Conservation (phyloP, 2,113 vertebrate genomes). For the Oreochromis spilurus region DNA sequence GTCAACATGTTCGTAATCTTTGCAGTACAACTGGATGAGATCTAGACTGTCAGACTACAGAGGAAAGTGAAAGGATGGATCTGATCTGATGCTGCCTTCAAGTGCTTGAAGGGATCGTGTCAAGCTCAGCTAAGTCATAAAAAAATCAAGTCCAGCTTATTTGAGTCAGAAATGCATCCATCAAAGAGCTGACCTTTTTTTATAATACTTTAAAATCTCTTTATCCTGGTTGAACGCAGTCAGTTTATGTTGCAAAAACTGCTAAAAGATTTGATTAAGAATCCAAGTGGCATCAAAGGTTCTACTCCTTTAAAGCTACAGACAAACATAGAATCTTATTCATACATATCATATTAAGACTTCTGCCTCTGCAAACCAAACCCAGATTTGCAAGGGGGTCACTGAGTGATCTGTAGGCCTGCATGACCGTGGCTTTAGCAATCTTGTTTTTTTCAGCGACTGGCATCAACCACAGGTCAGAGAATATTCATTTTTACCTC, state of each 20-base stretch:
- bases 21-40: neutral
- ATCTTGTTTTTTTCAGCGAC: neutral
- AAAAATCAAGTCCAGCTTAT: neutral
- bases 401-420: neutral
- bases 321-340: neutral
- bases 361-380: neutral
- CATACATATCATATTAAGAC: neutral
- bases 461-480: neutral
- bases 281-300: neutral
- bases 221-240: neutral
- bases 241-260: neutral
- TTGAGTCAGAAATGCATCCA: neutral
- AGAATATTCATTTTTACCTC: neutral
- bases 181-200: neutral
- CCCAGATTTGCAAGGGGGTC: neutral
- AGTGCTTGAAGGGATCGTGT: neutral
- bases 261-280: neutral
- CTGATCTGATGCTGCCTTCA: neutral
- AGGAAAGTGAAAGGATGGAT: neutral
- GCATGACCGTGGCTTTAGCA: neutral
- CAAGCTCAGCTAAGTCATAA: neutral
- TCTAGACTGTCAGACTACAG: neutral
- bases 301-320: neutral
- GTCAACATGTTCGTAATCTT: neutral
- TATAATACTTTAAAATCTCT: neutral